Conservation (phyloP, 2,797 vertebrate species). For the Chaenodraco wilsoni region DNA sequence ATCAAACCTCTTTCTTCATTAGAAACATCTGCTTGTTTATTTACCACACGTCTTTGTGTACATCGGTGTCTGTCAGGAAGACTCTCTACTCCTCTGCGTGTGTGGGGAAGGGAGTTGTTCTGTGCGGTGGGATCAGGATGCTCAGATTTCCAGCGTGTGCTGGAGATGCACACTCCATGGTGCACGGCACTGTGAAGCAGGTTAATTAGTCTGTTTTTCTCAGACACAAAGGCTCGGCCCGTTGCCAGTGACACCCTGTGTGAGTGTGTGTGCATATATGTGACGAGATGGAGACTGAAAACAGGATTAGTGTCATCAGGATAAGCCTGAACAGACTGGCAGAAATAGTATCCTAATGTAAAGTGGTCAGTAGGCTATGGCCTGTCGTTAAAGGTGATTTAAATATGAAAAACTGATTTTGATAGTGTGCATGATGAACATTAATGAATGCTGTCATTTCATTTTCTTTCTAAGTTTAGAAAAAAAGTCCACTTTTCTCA, state of each 20-base stretch:
- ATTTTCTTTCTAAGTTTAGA: neutral
- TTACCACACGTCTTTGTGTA: constrained; percentile 43
- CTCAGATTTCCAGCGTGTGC: constrained; percentile 15
- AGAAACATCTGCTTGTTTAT: constrained; percentile 78
- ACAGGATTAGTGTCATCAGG: constrained; percentile 83
- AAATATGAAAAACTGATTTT: neutral
- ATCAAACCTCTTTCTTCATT: constrained; percentile 68
- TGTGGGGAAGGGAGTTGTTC: constrained; percentile 17
- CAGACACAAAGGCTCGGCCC: constrained; percentile 78
- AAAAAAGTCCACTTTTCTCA: neutral
- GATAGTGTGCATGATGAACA: neutral
- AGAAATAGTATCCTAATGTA: constrained; percentile 56
- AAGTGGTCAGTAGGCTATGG: constrained; percentile 66
- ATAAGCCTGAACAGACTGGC: constrained; percentile 82
- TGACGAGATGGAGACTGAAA: constrained; percentile 67
- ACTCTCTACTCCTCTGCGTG: constrained; percentile 31
- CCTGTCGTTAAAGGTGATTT: constrained; percentile 27
- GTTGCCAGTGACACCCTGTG: constrained; percentile 66
- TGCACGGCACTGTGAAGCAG: constrained; percentile 32
- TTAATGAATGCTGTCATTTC: neutral
- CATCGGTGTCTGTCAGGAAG: constrained; percentile 44
- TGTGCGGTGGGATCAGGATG: constrained; percentile 16
- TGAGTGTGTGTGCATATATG: constrained; percentile 47
- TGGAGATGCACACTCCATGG: neutral
- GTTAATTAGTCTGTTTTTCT: constrained; percentile 72